These are phyloP conservation scores for Percina caprodes DNA, from an alignment of 2,113 vertebrate genomes.

Conservation along the genomic window DNA sequence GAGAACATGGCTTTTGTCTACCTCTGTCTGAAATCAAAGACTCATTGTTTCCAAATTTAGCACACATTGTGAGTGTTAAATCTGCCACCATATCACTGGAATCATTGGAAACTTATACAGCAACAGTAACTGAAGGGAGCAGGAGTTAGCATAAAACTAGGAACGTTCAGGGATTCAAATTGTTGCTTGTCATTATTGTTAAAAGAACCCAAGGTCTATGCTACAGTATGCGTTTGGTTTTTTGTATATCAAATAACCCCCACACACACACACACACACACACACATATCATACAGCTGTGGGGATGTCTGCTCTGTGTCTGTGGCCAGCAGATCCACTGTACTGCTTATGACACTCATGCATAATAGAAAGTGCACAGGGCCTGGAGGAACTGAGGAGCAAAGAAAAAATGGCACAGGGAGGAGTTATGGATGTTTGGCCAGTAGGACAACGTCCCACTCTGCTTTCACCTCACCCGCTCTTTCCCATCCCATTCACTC, in stretches of 20 bases:
- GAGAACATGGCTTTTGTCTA: not conserved
- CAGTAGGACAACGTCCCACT: conserved; percentile 45
- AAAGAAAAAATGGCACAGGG: conserved; percentile 25
- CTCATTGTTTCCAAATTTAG: not conserved
- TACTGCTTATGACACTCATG: conserved; percentile 61
- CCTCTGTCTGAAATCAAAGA: not conserved
- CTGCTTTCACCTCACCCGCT: conserved; percentile 6
- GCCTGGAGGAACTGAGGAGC: conserved; percentile 32
- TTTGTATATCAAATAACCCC: conserved; percentile 24
- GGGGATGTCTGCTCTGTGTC: conserved; percentile 23
- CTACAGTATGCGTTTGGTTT: conserved; percentile 12
- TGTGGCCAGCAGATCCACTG: conserved; percentile 47
- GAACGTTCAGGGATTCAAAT: conserved; percentile 9
- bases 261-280: no score
- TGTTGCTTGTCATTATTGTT: not conserved
- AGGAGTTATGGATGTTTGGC: conserved; percentile 43
- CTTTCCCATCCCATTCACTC: conserved; percentile 13
- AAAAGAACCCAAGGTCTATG: conserved; percentile 1
- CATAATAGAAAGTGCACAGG: conserved; percentile 61
- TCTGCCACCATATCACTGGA: not conserved
- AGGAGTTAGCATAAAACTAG: not conserved
- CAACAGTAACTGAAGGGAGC: conserved; percentile 11
- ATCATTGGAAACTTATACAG: not conserved
- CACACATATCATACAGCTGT: conserved; percentile 10
- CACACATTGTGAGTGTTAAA: not conserved